Percentiles rank a stretch among this genome's conserved stretches.
These are phyloP conservation scores for Sakesphorus luctuosus DNA, from an alignment of 2,113 vertebrate species.

Conservation along the genomic window DNA sequence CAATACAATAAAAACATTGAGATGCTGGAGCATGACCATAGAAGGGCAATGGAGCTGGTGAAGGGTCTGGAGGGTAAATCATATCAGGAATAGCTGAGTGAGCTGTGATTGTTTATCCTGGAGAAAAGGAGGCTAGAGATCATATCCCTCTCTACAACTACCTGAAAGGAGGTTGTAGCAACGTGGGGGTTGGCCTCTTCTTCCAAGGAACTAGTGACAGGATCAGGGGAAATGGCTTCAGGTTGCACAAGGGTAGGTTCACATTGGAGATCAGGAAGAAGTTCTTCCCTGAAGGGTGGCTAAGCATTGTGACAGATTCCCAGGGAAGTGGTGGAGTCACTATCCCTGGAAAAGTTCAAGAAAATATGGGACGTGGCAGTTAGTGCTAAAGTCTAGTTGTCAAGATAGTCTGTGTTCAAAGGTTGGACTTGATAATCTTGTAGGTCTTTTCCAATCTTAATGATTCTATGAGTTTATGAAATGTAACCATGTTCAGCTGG, in stretches of 20 bases:
- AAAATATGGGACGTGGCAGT: neutral
- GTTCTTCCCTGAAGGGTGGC: neutral
- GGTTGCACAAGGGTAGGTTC: neutral
- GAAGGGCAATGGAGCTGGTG: neutral
- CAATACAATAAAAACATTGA: neutral
- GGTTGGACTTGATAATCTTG: neutral
- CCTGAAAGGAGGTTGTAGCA: neutral
- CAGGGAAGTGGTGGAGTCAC: neutral
- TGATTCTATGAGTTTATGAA: neutral
- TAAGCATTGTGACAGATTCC: neutral
- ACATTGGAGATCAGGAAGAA: neutral
- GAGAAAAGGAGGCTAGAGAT: neutral
- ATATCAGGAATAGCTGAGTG: neutral
- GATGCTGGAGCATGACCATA: neutral
- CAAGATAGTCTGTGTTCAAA: neutral
- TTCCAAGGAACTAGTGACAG: neutral
- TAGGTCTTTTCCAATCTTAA: neutral
- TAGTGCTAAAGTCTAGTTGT: neutral
- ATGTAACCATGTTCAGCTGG: neutral
- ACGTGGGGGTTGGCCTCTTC: neutral
- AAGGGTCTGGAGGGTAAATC: neutral
- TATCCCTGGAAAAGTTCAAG: neutral
- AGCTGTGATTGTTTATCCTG: neutral
- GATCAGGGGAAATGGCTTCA: neutral
- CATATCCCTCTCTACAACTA: neutral